A percentile compares a stretch with the other conserved stretches of the same genome.
These are phyloP conservation scores for Calcarius ornatus DNA, from an alignment of 2,113 vertebrate species.

Conservation along the genomic window DNA sequence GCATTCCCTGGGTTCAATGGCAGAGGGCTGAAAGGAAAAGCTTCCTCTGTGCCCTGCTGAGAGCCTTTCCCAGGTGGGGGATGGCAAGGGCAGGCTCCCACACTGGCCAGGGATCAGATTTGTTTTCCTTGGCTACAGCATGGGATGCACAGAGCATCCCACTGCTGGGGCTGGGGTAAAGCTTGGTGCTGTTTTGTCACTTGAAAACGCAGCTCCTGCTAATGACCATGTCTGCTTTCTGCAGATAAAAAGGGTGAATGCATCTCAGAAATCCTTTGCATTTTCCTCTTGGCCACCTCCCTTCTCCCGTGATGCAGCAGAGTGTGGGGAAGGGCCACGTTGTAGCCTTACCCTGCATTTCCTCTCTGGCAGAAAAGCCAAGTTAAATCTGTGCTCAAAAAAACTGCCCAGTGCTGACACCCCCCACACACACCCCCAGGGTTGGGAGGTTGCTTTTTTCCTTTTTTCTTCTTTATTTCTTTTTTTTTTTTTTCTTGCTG, in stretches of 20 bases:
- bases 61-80: not conserved
- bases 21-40: constrained; percentile 26
- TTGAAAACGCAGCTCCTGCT: not conserved
- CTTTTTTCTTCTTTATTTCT: not conserved
- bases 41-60: not conserved
- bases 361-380: not conserved
- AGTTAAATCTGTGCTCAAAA: not conserved
- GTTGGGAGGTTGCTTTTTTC: not conserved
- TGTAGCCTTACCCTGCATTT: not conserved
- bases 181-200: not conserved
- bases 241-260: not conserved
- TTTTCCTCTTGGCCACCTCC: constrained; percentile 3
- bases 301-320: not conserved
- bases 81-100: not conserved
- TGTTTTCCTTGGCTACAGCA: not conserved
- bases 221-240: not conserved
- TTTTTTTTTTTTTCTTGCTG: not conserved
- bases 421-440: too few species aligned
- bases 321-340: not conserved
- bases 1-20: constrained; percentile 37
- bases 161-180: not conserved
- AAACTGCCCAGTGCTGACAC: not conserved
- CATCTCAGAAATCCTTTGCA: not conserved
- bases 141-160: not conserved
- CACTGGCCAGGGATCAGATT: not conserved